A percentile compares a stretch with the other conserved stretches of the same genome.
Conservation (phyloP, 2,797 vertebrate genomes). For the Mus spretus region DNA sequence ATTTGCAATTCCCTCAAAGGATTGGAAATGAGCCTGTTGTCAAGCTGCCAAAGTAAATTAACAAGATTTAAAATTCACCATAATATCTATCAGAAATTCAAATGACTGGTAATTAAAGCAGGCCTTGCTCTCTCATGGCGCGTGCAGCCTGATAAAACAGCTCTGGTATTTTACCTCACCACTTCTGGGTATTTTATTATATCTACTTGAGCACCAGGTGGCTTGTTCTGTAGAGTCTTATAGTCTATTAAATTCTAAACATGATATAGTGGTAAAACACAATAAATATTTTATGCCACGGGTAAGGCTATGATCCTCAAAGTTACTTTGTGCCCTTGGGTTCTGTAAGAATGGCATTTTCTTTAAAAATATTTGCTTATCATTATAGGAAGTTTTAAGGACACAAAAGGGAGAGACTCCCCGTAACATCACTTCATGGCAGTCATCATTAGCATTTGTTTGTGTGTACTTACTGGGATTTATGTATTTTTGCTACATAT, state of each 20-base stretch:
- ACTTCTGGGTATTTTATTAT: conserved; percentile 78
- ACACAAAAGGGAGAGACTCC: background rate
- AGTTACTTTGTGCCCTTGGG: conserved; percentile 33
- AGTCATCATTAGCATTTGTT: background rate
- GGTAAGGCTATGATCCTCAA: conserved; percentile 75
- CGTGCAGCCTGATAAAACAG: conserved; percentile 72
- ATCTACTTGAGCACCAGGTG: background rate
- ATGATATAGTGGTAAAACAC: conserved; percentile 64
- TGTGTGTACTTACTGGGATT: background rate
- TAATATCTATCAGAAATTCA: conserved; percentile 83
- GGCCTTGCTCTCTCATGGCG: conserved; percentile 80
- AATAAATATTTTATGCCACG: conserved; percentile 79
- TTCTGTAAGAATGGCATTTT: conserved; percentile 55
- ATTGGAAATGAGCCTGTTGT: conserved; percentile 81
- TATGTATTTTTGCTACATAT: conserved; percentile 14
- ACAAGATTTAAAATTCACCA: conserved; percentile 75
- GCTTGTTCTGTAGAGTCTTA: conserved; percentile 66
- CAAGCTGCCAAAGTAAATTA: conserved; percentile 85
- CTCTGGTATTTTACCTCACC: conserved; percentile 21
- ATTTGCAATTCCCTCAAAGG: conserved; percentile 68
- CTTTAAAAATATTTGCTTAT: conserved; percentile 56
- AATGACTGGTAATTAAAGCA: conserved; percentile 85
- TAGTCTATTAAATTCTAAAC: conserved; percentile 75
- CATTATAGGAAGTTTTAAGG: conserved; percentile 10
- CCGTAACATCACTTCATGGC: background rate